Evolutionary conservation across 2,797 vertebrate species (phyloP).

Genomic region (Dendrocincla fuliginosa): DNA sequence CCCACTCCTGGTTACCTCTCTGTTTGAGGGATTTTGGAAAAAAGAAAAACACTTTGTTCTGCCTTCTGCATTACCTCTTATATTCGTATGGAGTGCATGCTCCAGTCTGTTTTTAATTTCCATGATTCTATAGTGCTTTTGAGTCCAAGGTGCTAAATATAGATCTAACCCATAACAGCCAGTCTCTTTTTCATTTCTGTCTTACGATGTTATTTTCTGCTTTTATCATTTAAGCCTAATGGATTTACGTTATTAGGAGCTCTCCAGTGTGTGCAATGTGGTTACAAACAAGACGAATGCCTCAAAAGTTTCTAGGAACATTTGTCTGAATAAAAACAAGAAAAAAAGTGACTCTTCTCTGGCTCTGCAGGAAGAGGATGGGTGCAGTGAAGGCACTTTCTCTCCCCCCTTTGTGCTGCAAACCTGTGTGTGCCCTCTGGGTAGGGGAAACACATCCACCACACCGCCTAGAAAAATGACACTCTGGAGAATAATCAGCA

Average conservation of each 20-base stretch:
- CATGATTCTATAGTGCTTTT: not conserved
- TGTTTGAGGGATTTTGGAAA: not conserved
- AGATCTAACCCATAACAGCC: constrained; percentile 15
- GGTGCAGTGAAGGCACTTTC: not conserved
- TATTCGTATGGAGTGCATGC: not conserved
- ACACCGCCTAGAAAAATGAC: not conserved
- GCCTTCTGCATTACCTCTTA: not conserved
- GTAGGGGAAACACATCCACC: not conserved
- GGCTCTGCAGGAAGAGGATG: not conserved
- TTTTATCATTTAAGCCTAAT: constrained; percentile 49
- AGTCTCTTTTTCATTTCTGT: constrained; percentile 9
- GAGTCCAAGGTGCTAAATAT: constrained; percentile 58
- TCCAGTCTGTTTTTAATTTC: constrained; percentile 44
- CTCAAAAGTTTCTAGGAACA: constrained; percentile 2
- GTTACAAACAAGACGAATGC: not conserved
- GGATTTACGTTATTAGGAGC: constrained; percentile 46
- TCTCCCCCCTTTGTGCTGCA: not conserved
- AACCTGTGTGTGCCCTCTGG: constrained; percentile 5
- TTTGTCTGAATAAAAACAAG: not conserved
- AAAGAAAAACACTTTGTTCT: not conserved
- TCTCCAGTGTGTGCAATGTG: not conserved
- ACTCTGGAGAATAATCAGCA: constrained; percentile 35
- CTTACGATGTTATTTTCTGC: constrained; percentile 22
- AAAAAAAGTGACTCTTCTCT: not conserved
- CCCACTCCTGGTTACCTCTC: not conserved